Evolutionary conservation across 2,113 vertebrate species (phyloP).

Genomic region (Aspidoscelis tigris): DNA sequence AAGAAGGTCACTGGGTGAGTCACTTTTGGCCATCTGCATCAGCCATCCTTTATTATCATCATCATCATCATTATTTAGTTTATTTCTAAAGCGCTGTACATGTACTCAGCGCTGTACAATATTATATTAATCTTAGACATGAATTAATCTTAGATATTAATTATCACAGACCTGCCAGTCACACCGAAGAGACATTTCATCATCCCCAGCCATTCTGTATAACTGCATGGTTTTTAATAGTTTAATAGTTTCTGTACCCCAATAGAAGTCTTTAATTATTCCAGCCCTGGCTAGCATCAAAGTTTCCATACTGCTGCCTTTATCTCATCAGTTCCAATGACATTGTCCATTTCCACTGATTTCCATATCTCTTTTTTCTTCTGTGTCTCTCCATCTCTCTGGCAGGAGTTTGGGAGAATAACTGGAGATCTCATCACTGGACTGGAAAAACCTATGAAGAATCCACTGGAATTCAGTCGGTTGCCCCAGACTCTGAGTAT

Average conservation of each 20-base stretch:
- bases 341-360: neutral
- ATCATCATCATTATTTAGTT: no score
- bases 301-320: neutral
- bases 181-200: neutral
- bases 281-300: neutral
- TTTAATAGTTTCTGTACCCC: neutral
- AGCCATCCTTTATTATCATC: neutral
- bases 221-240: neutral
- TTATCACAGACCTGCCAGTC: neutral
- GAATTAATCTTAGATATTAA: no score
- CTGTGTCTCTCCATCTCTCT: neutral
- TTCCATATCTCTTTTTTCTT: conserved; percentile 10
- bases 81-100: no score
- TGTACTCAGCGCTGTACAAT: no score
- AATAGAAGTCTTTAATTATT: neutral
- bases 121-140: no score
- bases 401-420: conserved; percentile 72
- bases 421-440: conserved; percentile 75
- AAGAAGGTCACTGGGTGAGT: conserved; percentile 82
- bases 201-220: no score
- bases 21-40: neutral
- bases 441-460: conserved; percentile 94
- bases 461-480: conserved; percentile 76
- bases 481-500: conserved; percentile 81
- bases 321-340: neutral